These are phyloP conservation scores for Glaucomys volans DNA, from an alignment of 2,113 vertebrate genomes.

Conservation along the genomic window DNA sequence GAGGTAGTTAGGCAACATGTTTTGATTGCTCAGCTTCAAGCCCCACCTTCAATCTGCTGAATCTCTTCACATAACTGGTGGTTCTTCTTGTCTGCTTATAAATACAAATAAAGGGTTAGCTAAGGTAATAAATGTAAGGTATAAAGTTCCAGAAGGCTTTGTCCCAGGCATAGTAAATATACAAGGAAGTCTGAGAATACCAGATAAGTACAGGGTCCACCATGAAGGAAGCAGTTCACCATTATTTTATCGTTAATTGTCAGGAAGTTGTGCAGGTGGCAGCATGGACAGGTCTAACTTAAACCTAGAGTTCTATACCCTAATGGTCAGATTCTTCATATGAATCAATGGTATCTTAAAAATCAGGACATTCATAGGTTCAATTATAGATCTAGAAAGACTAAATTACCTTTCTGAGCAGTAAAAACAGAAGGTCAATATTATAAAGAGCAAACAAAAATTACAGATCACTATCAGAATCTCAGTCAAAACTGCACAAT, in stretches of 20 bases:
- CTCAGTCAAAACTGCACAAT: constrained; percentile 57
- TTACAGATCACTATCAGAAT: constrained; percentile 65
- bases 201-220: background rate
- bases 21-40: constrained; percentile 14
- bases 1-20: background rate
- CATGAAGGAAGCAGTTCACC: background rate
- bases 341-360: constrained; percentile 40
- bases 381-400: background rate
- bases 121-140: background rate
- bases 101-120: constrained; percentile 49
- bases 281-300: background rate
- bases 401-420: constrained; percentile 41
- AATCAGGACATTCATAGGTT: background rate
- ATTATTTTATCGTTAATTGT: background rate
- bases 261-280: background rate
- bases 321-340: background rate
- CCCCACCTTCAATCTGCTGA: background rate
- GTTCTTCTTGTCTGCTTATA: constrained; percentile 35
- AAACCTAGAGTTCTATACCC: constrained; percentile 3
- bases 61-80: background rate
- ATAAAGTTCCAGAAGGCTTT: background rate
- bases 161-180: background rate
- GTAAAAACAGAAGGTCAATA: constrained; percentile 64
- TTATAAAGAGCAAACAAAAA: constrained; percentile 65
- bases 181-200: background rate